Percentiles rank a stretch among this genome's conserved stretches.
Evolutionary conservation across 2,113 vertebrate species (phyloP).

Genomic region (Pituophis catenifer): DNA sequence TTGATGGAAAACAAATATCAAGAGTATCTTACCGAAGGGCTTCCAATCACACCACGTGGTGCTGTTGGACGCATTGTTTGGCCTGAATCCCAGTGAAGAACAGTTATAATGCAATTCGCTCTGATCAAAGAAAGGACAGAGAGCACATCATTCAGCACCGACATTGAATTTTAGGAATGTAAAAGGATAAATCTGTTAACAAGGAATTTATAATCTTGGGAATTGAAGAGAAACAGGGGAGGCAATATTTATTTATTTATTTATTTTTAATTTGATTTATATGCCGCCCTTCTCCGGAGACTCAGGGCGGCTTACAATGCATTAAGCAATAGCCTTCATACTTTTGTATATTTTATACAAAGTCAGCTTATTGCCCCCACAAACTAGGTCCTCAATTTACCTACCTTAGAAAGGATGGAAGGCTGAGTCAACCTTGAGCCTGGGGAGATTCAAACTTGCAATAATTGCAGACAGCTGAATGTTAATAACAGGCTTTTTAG

Average conservation of each 20-base stretch:
- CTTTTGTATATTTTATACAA: too few species aligned
- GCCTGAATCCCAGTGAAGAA: slow-evolving; percentile 63
- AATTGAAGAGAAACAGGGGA: background rate
- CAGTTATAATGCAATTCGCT: slow-evolving; percentile 93
- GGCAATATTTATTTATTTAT: background rate
- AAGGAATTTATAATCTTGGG: background rate
- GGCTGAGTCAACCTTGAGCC: too few species aligned
- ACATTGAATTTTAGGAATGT: background rate
- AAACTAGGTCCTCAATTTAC: too few species aligned
- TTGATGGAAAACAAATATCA: background rate
- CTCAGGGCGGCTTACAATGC: too few species aligned
- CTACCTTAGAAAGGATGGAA: too few species aligned
- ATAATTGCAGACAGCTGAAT: too few species aligned
- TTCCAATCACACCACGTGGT: slow-evolving; percentile 89
- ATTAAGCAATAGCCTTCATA: too few species aligned
- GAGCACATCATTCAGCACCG: background rate
- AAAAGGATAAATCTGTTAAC: background rate
- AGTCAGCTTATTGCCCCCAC: too few species aligned
- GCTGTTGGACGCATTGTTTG: slow-evolving; percentile 76
- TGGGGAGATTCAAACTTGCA: too few species aligned
- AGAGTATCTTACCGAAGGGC: slow-evolving; percentile 84
- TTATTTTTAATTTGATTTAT: too few species aligned
- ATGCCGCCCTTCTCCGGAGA: too few species aligned
- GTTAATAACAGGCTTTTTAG: too few species aligned
- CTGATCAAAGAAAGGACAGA: slow-evolving; percentile 61